Conservation (phyloP, 2,113 vertebrate genomes). For the Festucalex cinctus region DNA sequence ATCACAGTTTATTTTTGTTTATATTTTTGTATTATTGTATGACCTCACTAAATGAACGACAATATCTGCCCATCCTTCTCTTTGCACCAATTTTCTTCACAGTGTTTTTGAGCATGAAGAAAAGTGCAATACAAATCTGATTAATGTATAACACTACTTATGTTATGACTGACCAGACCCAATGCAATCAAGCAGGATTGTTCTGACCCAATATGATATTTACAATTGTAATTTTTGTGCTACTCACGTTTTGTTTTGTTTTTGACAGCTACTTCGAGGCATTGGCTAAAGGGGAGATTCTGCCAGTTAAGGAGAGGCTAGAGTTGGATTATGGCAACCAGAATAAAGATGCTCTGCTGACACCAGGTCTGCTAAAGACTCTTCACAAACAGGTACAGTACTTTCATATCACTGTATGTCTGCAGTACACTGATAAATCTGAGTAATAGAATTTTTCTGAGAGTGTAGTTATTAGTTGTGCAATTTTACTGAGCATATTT, state of each 20-base stretch:
- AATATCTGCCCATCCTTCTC: too few species aligned
- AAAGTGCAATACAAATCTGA: too few species aligned
- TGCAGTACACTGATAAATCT: neutral
- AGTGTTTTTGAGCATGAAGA: too few species aligned
- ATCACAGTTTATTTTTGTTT: too few species aligned
- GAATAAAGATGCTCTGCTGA: slow-evolving; percentile 76
- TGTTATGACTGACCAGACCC: too few species aligned
- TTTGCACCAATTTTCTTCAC: too few species aligned
- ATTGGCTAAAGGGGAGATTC: slow-evolving; percentile 78
- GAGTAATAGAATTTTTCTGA: neutral
- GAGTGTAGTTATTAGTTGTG: neutral
- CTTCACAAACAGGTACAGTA: slow-evolving; percentile 90
- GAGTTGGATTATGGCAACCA: slow-evolving; percentile 74
- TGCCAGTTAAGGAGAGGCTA: slow-evolving; percentile 82
- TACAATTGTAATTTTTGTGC: neutral
- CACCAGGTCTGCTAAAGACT: slow-evolving; percentile 81
- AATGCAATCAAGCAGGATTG: neutral
- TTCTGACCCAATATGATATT: too few species aligned
- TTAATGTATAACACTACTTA: too few species aligned
- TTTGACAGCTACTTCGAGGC: slow-evolving; percentile 84
- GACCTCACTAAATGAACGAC: too few species aligned
- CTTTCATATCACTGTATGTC: neutral
- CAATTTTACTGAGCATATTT: neutral
- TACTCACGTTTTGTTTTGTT: slow-evolving; percentile 2
- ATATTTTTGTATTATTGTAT: too few species aligned